Conservation (phyloP, 2,113 vertebrate species). For the Archilochus colubris region DNA sequence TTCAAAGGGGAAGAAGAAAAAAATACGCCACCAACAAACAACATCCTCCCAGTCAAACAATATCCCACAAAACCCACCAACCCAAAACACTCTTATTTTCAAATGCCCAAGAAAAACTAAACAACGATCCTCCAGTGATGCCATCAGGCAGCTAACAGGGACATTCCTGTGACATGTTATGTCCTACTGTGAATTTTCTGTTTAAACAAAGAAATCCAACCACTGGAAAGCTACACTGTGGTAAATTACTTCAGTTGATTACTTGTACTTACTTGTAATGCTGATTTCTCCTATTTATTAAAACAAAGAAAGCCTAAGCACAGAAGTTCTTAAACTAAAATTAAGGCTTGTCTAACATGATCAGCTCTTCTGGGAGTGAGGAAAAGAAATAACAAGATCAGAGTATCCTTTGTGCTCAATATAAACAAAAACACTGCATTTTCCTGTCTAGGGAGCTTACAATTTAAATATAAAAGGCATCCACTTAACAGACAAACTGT, state of each 20-base stretch:
- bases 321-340: slow-evolving; percentile 9
- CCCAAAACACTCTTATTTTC: background rate
- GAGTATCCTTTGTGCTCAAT: background rate
- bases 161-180: background rate
- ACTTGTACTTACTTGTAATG: background rate
- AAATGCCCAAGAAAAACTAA: background rate
- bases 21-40: background rate
- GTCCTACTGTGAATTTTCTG: background rate
- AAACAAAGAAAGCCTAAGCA: background rate
- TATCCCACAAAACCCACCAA: background rate
- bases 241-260: background rate
- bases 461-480: slow-evolving; percentile 19
- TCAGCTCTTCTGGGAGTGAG: background rate
- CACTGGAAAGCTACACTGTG: background rate
- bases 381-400: background rate
- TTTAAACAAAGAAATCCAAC: background rate
- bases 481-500: background rate
- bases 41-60: background rate
- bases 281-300: background rate
- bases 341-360: background rate
- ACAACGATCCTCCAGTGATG: background rate
- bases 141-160: background rate
- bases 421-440: background rate
- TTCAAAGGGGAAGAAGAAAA: background rate
- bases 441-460: background rate